Conservation (phyloP, 2,888 invertebrate genomes). For the Ctenicera cuprea region DNA sequence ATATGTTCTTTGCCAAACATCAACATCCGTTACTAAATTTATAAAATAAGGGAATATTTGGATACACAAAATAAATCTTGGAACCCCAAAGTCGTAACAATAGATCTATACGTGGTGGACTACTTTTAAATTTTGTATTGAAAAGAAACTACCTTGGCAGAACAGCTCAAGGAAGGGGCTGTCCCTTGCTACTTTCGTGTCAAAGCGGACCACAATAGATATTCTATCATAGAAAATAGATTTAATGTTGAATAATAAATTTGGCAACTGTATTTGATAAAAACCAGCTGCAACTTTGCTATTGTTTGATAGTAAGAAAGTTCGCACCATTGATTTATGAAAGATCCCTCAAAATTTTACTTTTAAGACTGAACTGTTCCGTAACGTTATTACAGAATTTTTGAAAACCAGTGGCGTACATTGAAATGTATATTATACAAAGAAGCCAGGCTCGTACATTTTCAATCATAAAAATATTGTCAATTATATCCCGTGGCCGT, state of each 20-base stretch:
- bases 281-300: constrained; percentile 47
- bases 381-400: not conserved
- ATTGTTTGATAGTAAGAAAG: constrained; percentile 32
- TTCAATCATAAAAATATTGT: no score
- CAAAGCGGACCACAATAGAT: constrained; percentile 40
- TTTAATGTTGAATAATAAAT: constrained; percentile 23
- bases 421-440: not conserved
- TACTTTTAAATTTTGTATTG: constrained; percentile 43
- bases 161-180: constrained; percentile 39
- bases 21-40: constrained; percentile 12
- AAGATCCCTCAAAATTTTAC: not conserved
- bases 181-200: constrained; percentile 26
- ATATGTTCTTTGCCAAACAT: not conserved
- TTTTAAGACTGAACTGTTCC: not conserved
- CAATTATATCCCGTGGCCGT: no score
- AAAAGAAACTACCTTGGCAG: constrained; percentile 38
- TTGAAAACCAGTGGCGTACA: not conserved
- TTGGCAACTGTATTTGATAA: constrained; percentile 45
- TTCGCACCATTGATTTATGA: constrained; percentile 33
- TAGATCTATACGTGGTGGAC: constrained; percentile 16
- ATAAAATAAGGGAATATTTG: constrained; percentile 1
- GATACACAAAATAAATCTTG: constrained; percentile 33
- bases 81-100: constrained; percentile 45
- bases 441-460: no score
- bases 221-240: constrained; percentile 21